Conservation (phyloP, 2,797 vertebrate species). For the Manis javanica region DNA sequence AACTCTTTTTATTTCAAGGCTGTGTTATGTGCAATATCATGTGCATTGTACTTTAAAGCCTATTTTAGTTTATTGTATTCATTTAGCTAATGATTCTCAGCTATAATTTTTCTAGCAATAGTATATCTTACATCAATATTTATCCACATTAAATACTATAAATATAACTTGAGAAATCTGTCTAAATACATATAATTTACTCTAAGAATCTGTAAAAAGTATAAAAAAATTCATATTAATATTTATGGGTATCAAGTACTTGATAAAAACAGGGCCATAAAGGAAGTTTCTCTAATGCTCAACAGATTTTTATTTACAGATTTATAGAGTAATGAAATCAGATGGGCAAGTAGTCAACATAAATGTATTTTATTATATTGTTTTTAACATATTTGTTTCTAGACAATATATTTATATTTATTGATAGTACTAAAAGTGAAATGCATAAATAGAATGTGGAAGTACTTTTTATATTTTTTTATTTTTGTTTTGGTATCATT, state of each 20-base stretch:
- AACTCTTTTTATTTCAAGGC: neutral
- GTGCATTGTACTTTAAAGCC: neutral
- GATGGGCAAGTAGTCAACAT: conserved; percentile 52
- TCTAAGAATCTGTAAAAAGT: conserved; percentile 57
- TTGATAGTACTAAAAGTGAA: conserved; percentile 37
- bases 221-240: conserved; percentile 60
- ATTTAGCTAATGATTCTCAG: neutral
- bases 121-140: conserved; percentile 46
- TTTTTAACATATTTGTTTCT: conserved; percentile 36
- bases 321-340: conserved; percentile 55
- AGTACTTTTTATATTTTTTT: too few relatives aligned
- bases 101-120: neutral
- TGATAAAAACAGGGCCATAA: conserved; percentile 51
- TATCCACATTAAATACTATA: neutral
- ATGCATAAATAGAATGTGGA: neutral
- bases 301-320: conserved; percentile 55
- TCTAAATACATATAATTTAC: conserved; percentile 42
- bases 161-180: conserved; percentile 41
- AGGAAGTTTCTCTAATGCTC: neutral
- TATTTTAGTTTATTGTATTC: neutral
- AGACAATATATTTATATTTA: conserved; percentile 31
- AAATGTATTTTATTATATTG: conserved; percentile 58
- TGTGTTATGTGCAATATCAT: neutral
- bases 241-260: conserved; percentile 61
- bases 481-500: too few relatives aligned